These are phyloP conservation scores for Cotesia vestalis DNA, from an alignment of 1,140 invertebrate species.

Conservation along the genomic window DNA sequence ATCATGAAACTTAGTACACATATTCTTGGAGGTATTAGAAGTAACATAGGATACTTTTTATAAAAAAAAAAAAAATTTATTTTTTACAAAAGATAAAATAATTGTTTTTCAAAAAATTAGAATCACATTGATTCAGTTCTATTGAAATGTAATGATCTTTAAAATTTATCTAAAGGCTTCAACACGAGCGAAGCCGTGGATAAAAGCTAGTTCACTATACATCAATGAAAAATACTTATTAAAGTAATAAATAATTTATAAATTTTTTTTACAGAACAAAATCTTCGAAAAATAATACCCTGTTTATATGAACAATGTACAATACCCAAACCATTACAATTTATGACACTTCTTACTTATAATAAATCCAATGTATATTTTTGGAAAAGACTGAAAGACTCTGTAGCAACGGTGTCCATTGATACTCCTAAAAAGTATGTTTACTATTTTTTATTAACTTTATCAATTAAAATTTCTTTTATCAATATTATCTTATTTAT, in stretches of 20 bases:
- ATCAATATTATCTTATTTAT: not conserved
- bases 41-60: too few species aligned
- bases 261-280: slow-evolving; percentile 62
- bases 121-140: too few species aligned
- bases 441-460: not conserved
- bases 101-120: too few species aligned
- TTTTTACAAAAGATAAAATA: too few species aligned
- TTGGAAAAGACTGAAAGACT: slow-evolving; percentile 69
- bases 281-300: slow-evolving; percentile 73
- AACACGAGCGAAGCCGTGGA: too few species aligned
- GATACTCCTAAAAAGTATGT: slow-evolving; percentile 25
- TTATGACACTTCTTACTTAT: slow-evolving; percentile 69
- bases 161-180: too few species aligned
- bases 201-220: too few species aligned
- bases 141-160: too few species aligned
- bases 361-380: slow-evolving; percentile 68
- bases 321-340: slow-evolving; percentile 69
- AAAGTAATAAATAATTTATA: slow-evolving; percentile 16
- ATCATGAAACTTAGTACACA: too few species aligned
- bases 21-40: too few species aligned
- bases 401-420: slow-evolving; percentile 52
- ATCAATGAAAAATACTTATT: too few species aligned
- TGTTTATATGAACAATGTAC: slow-evolving; percentile 70
- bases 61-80: too few species aligned
- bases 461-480: not conserved